These are phyloP conservation scores for Pithys albifrons DNA, from an alignment of 2,113 vertebrate genomes.

Conservation along the genomic window DNA sequence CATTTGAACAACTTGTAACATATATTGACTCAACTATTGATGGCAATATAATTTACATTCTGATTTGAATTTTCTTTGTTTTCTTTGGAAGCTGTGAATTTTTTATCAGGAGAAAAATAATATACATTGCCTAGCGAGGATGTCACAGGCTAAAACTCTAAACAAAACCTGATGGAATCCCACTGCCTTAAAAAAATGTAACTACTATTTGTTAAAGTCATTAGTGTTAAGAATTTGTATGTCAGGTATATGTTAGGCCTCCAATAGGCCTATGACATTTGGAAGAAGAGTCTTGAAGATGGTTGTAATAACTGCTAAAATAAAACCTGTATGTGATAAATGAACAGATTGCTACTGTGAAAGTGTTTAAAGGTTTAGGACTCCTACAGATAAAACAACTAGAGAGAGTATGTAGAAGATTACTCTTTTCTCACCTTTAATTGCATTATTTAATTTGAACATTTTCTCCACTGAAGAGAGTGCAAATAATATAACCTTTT, in stretches of 20 bases:
- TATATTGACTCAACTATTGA: background rate
- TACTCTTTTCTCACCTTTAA: slow-evolving; percentile 65
- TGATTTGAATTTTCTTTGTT: background rate
- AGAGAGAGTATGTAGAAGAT: slow-evolving; percentile 58
- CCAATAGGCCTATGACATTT: slow-evolving; percentile 12
- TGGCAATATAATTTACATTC: background rate
- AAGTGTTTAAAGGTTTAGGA: slow-evolving; percentile 59
- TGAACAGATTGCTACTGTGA: slow-evolving; percentile 31
- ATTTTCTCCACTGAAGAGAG: slow-evolving; percentile 25
- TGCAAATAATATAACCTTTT: slow-evolving; percentile 55
- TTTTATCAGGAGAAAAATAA: background rate
- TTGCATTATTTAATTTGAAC: slow-evolving; percentile 66
- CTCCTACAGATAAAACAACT: slow-evolving; percentile 48
- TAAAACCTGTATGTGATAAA: slow-evolving; percentile 30
- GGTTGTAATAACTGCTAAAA: slow-evolving; percentile 43
- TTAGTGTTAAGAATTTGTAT: slow-evolving; percentile 1
- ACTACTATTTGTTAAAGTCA: background rate
- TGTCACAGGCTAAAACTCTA: background rate
- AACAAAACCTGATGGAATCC: background rate
- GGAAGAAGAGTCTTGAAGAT: slow-evolving; percentile 4
- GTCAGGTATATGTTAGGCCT: slow-evolving; percentile 18
- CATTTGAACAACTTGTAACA: background rate
- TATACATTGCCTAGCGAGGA: background rate
- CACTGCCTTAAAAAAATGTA: background rate
- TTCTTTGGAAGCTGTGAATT: background rate